Evolutionary conservation across 2,888 invertebrate genomes (phyloP), one percentile per base, ranked within the genome.

Genomic region (Agrypnus murinus): DNA sequence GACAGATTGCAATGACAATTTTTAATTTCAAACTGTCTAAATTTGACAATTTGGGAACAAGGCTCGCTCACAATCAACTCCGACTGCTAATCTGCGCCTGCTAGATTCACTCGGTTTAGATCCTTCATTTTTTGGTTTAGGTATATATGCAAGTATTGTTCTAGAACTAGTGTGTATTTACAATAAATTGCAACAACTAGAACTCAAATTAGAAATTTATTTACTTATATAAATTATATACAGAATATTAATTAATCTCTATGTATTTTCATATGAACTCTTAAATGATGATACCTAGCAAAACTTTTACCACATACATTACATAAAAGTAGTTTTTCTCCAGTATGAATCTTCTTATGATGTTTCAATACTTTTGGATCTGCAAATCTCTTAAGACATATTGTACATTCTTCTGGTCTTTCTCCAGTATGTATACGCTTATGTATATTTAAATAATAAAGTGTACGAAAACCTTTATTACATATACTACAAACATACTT

Each of bases 281-380:
- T 78, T 3, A 82, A 68, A 71, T 81, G 80, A 67, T 80, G 77
- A 58, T 72, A 77, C 64, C 82, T 77, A 68, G 77, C 72, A 71
- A 83, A 82, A 7, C 73, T 69, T 60, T 80, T 81, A 9, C 79
- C 79, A 71, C 83, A 83, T 4, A 75, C 65, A 14, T 72, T 77
- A 69, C 83, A 83, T 25, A 77, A 66, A 73, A 65, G 67, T 83
- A 82, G 17, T 17, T 55, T 55, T 14, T 55, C 53, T 6, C 53
- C 53, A 4, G 53, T 55, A 17, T 55, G 53, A 1, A 79, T 77
- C 31, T 72, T 76, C 53, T 62, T 68, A 62, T 83, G 83, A 66
- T 79, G 77, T 65, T 79, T 81, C 32, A 81, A 73, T 53, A 79
- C 80, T 67, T 81, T 82, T 0, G 81, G 81, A 74, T 82, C 81